Evolutionary conservation across 2,113 vertebrate genomes (phyloP), one percentile per base, ranked within the genome.

Genomic region (Panthera leo): DNA sequence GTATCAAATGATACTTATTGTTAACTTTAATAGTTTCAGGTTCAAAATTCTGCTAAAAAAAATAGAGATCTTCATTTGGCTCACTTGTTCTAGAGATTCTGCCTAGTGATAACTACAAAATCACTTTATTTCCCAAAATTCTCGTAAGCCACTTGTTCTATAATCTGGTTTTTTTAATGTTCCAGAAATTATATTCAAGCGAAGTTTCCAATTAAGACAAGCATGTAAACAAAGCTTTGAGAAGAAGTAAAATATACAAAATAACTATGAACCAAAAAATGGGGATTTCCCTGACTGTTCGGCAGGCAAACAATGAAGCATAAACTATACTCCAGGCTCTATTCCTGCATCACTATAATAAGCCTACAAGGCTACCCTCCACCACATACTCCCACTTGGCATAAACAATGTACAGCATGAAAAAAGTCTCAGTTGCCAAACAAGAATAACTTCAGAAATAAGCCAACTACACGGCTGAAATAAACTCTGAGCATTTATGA

Each of bases 41-140:
- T 76, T 76, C 34, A 51, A 53, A 80, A 71, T 61, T 53, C 34
- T 80, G 61, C 71, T 94, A 53, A 88, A 88, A 39, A 86, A 84
- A 70, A 89, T 1, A 15, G 79, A 58, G 25, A 58, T 67, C 36
- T 48, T 65, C 11, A 85, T 61, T 70, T 78, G 91, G 31, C 21
- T 73, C 70, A 53, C 16, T 14, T 85, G 31, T 58, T 85, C 39
- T 51, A 36, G 34, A 90, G n/a, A 85, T 9, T 42, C 39, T 90
- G 85, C 29, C 79, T 31, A 94, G 51, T 85, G 51, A 85, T 31
- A 91, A 91, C 23, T 70, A 25, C 18, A 86, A 86, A 76, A 95
- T 78, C 88, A 70, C n/a, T 53, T 31, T 27, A 61, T 70, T 96
- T 89, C 27, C 70, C 85, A 89, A 96, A 96, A 53, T 80, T 53